Base-by-base conservation (phyloP, 2,888 invertebrate genomes). In the Gandaritis pyraliata region DNA sequence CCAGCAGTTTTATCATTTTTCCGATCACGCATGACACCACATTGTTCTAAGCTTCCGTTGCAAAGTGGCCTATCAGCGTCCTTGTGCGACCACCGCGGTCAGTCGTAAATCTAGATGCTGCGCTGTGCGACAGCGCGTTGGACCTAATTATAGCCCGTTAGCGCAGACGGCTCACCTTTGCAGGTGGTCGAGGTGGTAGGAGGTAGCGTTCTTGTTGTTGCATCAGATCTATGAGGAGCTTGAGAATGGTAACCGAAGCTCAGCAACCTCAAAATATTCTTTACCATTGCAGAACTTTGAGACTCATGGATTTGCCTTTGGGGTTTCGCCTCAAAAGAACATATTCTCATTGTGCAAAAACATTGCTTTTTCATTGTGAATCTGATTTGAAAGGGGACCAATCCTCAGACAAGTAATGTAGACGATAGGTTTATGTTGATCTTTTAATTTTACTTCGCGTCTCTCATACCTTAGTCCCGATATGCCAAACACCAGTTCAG, bases 81-180 rank as follows among this genome's bases (percentile, higher is more conserved):
- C 58, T 62, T 68, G 66, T 66, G 36, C 51, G 65, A 45, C 61
- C 67, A 64, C 68, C 60, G 64, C 47, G 59, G 49, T 60, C 58
- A 58, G 46, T 74, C 70, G 82, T 86, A 86, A 86, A 86, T 87
- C 79, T 74, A 71, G 71, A 64, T 58, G 57, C 61, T 57, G 67
- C 58, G 58, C 61, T 59, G 67, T 41, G 66, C 74, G 81, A 81
- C 83, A 78, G 76, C 78, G 76, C 75, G 79, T 81, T 81, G 80
- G 78, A 83, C 81, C 86, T 85, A 86, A 87, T 86, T 87, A 86
- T 75, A 79, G 72, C 66, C 83, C 82, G 85, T 82, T 83, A 81
- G 70, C 68, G 72, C 64, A 67, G 74, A 74, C 75, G 75, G 70
- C 74, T 76, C 75, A 76, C 69, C 71, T 76, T 68, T 68, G 43